phyloP scores from a whole-genome alignment of 92 coral and sea anemone species.

The Palythoa grandiflora region DNA sequence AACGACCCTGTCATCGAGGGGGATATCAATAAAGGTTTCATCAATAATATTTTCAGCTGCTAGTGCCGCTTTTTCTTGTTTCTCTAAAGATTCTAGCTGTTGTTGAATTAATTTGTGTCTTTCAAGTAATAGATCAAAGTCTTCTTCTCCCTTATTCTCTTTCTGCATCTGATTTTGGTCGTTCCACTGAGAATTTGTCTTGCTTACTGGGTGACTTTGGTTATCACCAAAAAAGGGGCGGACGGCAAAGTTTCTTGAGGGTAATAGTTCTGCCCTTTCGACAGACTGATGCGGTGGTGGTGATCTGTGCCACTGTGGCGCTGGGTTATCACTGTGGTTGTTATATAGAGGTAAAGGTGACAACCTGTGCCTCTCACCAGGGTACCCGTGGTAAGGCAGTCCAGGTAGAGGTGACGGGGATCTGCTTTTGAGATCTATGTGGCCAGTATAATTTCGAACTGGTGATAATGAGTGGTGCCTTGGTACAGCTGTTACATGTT shows the following conservation, averaged over 20 bases:
- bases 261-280: slow-evolving; percentile 15
- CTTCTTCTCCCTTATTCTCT: slow-evolving; percentile 66
- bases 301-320: not conserved
- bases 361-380: not conserved
- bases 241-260: not conserved
- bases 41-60: slow-evolving; percentile 79
- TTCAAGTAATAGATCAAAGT: slow-evolving; percentile 84
- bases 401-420: slow-evolving; percentile 7
- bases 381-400: not conserved
- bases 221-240: slow-evolving; percentile 43
- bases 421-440: not conserved
- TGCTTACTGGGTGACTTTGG: not conserved
- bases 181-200: not conserved
- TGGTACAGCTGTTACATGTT: not conserved
- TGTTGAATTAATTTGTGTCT: slow-evolving; percentile 90
- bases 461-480: slow-evolving; percentile 3
- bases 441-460: not conserved
- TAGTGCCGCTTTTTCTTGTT: slow-evolving; percentile 69
- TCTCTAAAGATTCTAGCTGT: slow-evolving; percentile 84
- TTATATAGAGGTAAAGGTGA: slow-evolving; percentile 22
- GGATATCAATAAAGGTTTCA: slow-evolving; percentile 93
- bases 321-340: not conserved
- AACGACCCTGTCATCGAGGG: slow-evolving; percentile 67
- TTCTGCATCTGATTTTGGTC: slow-evolving; percentile 43
- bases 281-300: not conserved